phyloP scores from a whole-genome alignment of 2,797 vertebrate genomes.

The Alauda arvensis region DNA sequence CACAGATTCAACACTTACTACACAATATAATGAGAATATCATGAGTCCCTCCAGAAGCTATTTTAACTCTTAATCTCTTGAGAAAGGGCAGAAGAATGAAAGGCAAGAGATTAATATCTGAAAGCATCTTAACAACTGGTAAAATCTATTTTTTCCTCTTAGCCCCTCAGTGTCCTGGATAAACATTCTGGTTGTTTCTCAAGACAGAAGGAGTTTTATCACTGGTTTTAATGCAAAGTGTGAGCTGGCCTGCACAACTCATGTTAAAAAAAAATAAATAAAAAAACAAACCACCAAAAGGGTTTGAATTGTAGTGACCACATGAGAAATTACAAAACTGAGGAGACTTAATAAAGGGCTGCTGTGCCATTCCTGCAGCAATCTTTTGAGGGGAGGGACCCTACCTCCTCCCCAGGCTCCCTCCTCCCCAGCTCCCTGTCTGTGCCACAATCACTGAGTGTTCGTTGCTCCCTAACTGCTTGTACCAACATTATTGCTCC shows the following conservation, averaged over 20 bases:
- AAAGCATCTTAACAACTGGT: neutral
- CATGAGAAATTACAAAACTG: neutral
- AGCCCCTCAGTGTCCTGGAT: neutral
- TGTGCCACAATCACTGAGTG: neutral
- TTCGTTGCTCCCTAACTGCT: neutral
- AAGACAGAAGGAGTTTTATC: neutral
- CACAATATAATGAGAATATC: conserved; percentile 31
- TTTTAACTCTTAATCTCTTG: neutral
- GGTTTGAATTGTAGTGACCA: neutral
- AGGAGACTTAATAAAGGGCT: neutral
- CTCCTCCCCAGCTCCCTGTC: neutral
- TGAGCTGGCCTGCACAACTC: neutral
- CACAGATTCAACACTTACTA: conserved; percentile 42
- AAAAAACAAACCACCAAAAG: neutral
- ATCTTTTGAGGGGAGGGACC: neutral
- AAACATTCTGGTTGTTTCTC: neutral
- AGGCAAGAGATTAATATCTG: neutral
- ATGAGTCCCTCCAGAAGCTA: neutral
- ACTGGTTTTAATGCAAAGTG: neutral
- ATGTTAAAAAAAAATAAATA: neutral
- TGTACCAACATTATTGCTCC: neutral
- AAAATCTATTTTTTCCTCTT: neutral
- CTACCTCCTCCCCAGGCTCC: neutral
- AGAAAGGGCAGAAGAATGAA: neutral
- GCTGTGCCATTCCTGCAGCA: neutral